These are phyloP conservation scores for Peromyscus leucopus DNA, from an alignment of 2,113 vertebrate genomes.

Conservation along the genomic window DNA sequence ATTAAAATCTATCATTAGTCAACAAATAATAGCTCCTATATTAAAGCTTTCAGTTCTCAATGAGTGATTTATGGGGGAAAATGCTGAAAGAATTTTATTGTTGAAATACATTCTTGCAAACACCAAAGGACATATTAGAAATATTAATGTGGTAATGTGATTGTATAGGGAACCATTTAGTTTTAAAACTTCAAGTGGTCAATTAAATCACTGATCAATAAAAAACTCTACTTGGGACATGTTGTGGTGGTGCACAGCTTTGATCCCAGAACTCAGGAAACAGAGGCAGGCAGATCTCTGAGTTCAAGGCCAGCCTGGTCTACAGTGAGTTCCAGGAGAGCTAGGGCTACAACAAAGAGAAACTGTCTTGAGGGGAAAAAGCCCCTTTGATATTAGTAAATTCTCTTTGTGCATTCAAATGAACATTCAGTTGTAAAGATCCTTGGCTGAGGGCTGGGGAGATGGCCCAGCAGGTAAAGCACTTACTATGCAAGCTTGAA, in stretches of 20 bases:
- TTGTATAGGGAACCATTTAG: not conserved
- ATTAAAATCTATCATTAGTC: not conserved
- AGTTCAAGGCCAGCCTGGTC: not conserved
- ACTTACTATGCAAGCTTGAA: not conserved
- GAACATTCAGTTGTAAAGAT: not conserved
- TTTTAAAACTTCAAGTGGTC: not conserved
- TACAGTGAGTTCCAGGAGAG: not conserved
- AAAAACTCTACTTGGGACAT: not conserved
- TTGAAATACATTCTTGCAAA: not conserved
- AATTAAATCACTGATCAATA: not conserved
- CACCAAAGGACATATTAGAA: not conserved
- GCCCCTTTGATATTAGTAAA: not conserved
- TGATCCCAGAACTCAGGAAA: not conserved
- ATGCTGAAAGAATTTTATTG: not conserved
- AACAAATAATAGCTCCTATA: not conserved
- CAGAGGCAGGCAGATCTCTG: not conserved
- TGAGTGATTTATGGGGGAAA: not conserved
- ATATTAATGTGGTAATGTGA: not conserved
- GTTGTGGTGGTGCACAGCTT: not conserved
- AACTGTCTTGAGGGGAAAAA: not conserved
- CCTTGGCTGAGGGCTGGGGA: not conserved
- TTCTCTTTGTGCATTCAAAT: not conserved
- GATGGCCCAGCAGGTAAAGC: not conserved
- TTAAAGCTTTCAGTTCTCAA: slow-evolving; percentile 6
- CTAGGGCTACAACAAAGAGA: not conserved